A percentile compares a stretch with the other conserved stretches of the same genome.
Evolutionary conservation across 2,888 invertebrate genomes (phyloP).

Genomic region (Neocrepidodera transversa): DNA sequence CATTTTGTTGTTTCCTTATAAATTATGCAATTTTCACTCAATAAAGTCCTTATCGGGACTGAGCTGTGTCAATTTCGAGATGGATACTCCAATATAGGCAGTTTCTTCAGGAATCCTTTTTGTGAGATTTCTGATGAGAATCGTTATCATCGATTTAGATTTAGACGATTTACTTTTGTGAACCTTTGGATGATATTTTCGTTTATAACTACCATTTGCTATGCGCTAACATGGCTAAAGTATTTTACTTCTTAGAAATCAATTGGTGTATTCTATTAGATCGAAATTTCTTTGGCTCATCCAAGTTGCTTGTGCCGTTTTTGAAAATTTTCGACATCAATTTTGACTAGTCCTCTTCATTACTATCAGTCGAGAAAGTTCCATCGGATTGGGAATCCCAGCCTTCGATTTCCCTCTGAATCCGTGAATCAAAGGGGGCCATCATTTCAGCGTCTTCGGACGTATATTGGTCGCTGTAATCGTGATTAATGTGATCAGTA

Average conservation of each 20-base stretch:
- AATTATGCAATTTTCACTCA: no score
- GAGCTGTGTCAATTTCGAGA: no score
- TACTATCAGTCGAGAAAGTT: constrained; percentile 52
- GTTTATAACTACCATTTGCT: constrained; percentile 61
- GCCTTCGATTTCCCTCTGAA: constrained; percentile 88
- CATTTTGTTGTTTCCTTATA: no score
- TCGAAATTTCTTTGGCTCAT: constrained; percentile 56
- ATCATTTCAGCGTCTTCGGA: constrained; percentile 94
- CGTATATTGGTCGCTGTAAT: constrained; percentile 87
- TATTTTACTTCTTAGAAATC: constrained; percentile 75
- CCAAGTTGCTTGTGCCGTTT: constrained; percentile 55
- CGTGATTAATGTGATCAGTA: constrained; percentile 84
- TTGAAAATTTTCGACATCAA: constrained; percentile 45
- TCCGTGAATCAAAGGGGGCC: constrained; percentile 94
- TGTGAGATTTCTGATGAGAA: constrained; percentile 33
- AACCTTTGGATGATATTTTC: constrained; percentile 31
- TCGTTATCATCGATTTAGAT: constrained; percentile 39
- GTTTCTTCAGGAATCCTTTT: constrained; percentile 30
- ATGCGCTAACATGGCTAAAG: constrained; percentile 69
- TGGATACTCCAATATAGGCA: no score
- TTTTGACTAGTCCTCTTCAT: constrained; percentile 46
- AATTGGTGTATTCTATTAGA: constrained; percentile 74
- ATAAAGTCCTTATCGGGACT: no score
- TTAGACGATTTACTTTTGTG: constrained; percentile 46
- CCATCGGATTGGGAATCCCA: constrained; percentile 62